phyloP scores from a whole-genome alignment of 2,888 invertebrate species.

The Lepidocyrtinus sp. region DNA sequence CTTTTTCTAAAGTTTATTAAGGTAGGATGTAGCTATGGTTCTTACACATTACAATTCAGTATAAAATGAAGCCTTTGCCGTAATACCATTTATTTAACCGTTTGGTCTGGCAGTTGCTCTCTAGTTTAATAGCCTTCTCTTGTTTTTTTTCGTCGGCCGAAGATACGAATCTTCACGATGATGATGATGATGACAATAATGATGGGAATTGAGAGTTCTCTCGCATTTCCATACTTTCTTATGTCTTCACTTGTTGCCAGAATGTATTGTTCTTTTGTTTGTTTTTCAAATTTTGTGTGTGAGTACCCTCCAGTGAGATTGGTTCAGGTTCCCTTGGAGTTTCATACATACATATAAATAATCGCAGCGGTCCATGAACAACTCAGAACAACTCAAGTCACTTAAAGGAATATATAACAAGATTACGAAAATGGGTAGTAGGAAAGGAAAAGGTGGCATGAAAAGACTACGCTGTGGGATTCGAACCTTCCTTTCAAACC shows the following conservation, averaged over 20 bases:
- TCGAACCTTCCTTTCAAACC: neutral
- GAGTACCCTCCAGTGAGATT: conserved; percentile 45
- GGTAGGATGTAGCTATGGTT: too few species aligned
- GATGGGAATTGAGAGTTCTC: neutral
- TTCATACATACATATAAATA: too few species aligned
- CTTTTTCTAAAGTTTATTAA: too few species aligned
- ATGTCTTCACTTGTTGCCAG: conserved; percentile 40
- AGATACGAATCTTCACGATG: too few species aligned
- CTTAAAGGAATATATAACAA: neutral
- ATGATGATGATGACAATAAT: conserved; percentile 8
- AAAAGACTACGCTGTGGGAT: conserved; percentile 35
- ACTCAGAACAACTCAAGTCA: neutral
- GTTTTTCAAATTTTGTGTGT: conserved; percentile 50
- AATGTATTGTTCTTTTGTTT: conserved; percentile 31
- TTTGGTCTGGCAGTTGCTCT: too few species aligned
- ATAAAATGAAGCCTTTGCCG: too few species aligned
- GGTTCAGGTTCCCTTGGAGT: conserved; percentile 37
- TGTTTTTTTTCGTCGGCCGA: neutral
- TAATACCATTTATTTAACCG: too few species aligned
- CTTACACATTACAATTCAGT: too few species aligned
- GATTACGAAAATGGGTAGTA: neutral
- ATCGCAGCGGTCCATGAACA: conserved; percentile 31
- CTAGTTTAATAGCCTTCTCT: neutral
- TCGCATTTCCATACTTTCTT: neutral
- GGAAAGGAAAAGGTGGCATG: conserved; percentile 21